Evolutionary conservation across 2,797 vertebrate genomes (phyloP).

Genomic region (Eidolon dupreanum): DNA sequence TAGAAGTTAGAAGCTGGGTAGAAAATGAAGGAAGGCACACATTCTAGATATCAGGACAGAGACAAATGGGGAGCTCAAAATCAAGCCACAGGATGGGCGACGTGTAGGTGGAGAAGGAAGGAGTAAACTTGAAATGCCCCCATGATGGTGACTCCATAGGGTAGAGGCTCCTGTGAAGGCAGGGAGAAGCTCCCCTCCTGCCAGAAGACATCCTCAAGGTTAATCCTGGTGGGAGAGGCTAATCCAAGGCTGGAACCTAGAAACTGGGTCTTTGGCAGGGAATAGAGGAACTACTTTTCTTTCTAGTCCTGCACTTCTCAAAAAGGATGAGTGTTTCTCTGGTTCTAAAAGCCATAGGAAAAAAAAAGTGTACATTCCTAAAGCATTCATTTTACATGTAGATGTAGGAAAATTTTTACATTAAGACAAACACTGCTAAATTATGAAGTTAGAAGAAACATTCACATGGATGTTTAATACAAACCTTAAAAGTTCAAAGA

Average conservation of each 20-base stretch:
- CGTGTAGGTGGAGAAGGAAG: neutral
- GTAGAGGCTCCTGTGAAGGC: neutral
- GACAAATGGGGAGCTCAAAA: neutral
- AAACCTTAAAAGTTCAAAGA: neutral
- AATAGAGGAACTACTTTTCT: neutral
- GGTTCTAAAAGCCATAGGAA: neutral
- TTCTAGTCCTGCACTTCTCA: neutral
- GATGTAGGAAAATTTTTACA: neutral
- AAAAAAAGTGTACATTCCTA: neutral
- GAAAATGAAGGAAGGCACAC: neutral
- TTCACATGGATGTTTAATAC: neutral
- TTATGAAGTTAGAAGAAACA: neutral
- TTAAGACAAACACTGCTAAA: neutral
- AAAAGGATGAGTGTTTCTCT: neutral
- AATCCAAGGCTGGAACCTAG: neutral
- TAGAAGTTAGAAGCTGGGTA: neutral
- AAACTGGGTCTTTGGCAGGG: neutral
- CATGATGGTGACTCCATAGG: neutral
- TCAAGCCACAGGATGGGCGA: neutral
- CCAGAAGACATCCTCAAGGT: neutral
- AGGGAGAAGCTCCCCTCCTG: neutral
- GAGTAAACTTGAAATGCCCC: neutral
- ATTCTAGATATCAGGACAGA: neutral
- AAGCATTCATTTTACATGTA: neutral
- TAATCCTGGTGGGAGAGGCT: neutral